These are phyloP conservation scores for Muscicapa comitata DNA, from an alignment of 2,797 vertebrate genomes.

Conservation along the genomic window DNA sequence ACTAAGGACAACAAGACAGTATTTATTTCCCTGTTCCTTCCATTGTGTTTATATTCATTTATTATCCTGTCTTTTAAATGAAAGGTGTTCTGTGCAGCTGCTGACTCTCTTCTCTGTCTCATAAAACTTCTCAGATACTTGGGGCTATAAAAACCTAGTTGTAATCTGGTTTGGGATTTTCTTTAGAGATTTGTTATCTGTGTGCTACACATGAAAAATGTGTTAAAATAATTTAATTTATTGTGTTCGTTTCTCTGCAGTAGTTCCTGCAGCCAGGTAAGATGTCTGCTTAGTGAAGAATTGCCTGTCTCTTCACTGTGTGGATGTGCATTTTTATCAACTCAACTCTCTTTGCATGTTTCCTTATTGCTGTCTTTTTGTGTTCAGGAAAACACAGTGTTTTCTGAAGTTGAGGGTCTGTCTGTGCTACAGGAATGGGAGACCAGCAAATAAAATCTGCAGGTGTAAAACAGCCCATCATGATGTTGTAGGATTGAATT, in stretches of 20 bases:
- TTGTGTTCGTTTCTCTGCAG: slow-evolving; percentile 3
- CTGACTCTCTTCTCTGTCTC: slow-evolving; percentile 18
- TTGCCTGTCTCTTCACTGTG: background rate
- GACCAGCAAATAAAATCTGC: background rate
- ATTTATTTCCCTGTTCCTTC: slow-evolving; percentile 20
- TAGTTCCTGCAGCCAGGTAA: background rate
- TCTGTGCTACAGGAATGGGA: background rate
- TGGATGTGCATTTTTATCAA: background rate
- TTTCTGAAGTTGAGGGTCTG: background rate
- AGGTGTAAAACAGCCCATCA: background rate
- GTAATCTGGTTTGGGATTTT: slow-evolving; percentile 52
- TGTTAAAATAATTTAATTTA: slow-evolving; percentile 44
- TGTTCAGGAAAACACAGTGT: background rate
- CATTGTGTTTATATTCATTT: slow-evolving; percentile 27
- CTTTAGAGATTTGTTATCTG: slow-evolving; percentile 40
- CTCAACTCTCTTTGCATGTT: background rate
- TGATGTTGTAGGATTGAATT: background rate
- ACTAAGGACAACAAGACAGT: slow-evolving; percentile 1
- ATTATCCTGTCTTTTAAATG: slow-evolving; percentile 33
- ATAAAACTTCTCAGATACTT: slow-evolving; percentile 44
- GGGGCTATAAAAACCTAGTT: slow-evolving; percentile 38
- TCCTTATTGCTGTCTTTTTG: background rate
- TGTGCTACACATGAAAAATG: slow-evolving; percentile 20
- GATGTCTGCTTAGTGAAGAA: background rate
- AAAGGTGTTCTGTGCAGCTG: slow-evolving; percentile 27